A percentile compares a stretch with the other conserved stretches of the same genome.
phyloP scores from a whole-genome alignment of 2,113 vertebrate genomes.

The Acrocephalus arundinaceus region DNA sequence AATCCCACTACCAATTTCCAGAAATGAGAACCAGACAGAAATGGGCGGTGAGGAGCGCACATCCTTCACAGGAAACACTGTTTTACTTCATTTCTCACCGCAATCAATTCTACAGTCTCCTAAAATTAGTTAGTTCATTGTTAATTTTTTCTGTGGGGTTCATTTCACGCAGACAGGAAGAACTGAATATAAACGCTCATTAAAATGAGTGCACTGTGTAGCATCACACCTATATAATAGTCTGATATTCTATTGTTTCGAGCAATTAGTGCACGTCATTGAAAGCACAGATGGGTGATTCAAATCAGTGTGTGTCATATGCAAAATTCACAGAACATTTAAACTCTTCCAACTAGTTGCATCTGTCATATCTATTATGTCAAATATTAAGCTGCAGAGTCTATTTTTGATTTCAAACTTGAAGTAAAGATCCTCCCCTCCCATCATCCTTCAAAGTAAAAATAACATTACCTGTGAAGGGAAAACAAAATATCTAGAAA shows the following conservation, averaged over 20 bases:
- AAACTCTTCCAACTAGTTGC: constrained; percentile 32
- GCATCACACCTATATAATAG: neutral
- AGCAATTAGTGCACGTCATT: neutral
- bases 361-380: constrained; percentile 24
- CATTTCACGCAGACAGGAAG: neutral
- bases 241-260: neutral
- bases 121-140: neutral
- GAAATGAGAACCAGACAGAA: neutral
- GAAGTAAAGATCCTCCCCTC: neutral
- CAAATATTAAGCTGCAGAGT: neutral
- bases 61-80: neutral
- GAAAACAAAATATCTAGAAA: neutral
- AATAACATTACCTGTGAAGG: neutral
- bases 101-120: neutral
- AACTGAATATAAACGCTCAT: neutral
- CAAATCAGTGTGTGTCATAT: neutral
- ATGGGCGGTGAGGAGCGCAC: neutral
- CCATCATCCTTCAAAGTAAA: neutral
- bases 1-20: neutral
- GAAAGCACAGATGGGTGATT: neutral
- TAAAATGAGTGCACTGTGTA: neutral
- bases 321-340: constrained; percentile 29
- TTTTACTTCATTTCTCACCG: neutral
- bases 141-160: neutral
- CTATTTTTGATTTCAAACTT: neutral